Percentiles rank a stretch among this genome's conserved stretches.
phyloP scores from a whole-genome alignment of 1,140 invertebrate species.

The Drosophila guanche region DNA sequence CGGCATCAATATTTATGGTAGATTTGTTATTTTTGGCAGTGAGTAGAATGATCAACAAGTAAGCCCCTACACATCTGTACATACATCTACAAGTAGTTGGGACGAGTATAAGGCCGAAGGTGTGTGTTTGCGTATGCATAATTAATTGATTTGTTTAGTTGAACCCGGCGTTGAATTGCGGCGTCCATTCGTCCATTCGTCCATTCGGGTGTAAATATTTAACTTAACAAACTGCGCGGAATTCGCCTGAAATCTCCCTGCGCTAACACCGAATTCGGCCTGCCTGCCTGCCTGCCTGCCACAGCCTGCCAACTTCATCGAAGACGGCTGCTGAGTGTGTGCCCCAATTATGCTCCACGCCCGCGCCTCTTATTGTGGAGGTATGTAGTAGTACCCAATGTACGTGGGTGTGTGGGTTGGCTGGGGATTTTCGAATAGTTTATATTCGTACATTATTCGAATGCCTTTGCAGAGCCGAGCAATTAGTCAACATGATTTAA shows the following conservation, averaged over 20 bases:
- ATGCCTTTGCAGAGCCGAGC: conserved; percentile 42
- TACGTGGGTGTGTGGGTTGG: conserved; percentile 14
- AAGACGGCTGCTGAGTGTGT: conserved; percentile 39
- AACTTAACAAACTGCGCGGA: conserved; percentile 63
- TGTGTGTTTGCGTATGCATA: conserved; percentile 59
- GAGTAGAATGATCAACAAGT: conserved; percentile 60
- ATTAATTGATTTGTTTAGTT: conserved; percentile 82
- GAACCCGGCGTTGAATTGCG: conserved; percentile 49
- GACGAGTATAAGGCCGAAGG: conserved; percentile 9
- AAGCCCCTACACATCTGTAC: conserved; percentile 5
- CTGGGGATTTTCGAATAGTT: conserved; percentile 49
- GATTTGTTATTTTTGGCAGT: conserved; percentile 76
- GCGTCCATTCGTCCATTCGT: conserved; percentile 51
- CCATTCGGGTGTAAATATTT: conserved; percentile 65
- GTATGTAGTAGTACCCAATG: conserved; percentile 5
- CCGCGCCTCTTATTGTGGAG: conserved; percentile 26
- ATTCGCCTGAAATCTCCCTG: conserved; percentile 64
- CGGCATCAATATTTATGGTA: conserved; percentile 61
- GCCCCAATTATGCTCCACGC: conserved; percentile 36
- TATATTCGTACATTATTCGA: conserved; percentile 50
- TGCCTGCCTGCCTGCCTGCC: conserved; percentile 3
- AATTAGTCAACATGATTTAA: conserved; percentile 77
- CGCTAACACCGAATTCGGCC: conserved; percentile 8
- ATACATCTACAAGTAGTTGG: conserved; percentile 1
- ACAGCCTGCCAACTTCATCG: not conserved